Conservation (phyloP, 2,888 invertebrate species). For the Neoaliturus tenellus region DNA sequence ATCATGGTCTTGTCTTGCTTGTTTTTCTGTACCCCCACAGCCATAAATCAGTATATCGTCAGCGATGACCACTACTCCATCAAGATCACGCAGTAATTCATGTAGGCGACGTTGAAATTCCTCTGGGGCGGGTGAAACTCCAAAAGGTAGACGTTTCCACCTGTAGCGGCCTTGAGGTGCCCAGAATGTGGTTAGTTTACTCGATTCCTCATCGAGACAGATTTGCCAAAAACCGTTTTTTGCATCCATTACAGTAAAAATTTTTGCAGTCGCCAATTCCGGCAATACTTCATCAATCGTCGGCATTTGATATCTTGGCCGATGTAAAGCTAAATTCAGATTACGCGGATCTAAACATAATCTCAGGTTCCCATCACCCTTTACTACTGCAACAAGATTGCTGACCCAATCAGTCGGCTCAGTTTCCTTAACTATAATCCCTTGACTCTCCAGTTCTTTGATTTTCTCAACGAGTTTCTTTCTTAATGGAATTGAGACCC, state of each 20-base stretch:
- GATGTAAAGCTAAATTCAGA: conserved; percentile 56
- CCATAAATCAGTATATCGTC: conserved; percentile 62
- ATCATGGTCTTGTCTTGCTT: conserved; percentile 59
- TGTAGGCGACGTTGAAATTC: conserved; percentile 56
- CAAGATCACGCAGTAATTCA: conserved; percentile 53
- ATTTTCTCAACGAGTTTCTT: too few species aligned
- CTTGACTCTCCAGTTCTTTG: background rate
- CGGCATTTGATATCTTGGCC: conserved; percentile 60
- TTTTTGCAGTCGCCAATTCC: conserved; percentile 52
- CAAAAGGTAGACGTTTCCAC: conserved; percentile 62
- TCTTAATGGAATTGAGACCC: too few species aligned
- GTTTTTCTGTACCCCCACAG: conserved; percentile 56
- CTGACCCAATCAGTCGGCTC: conserved; percentile 56
- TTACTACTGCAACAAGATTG: conserved; percentile 58
- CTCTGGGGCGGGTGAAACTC: conserved; percentile 60
- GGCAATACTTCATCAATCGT: conserved; percentile 60
- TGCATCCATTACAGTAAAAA: conserved; percentile 58
- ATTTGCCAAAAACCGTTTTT: conserved; percentile 25
- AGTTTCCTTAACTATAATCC: background rate
- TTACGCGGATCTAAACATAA: conserved; percentile 60
- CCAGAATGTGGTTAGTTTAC: conserved; percentile 63
- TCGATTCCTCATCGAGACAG: conserved; percentile 61
- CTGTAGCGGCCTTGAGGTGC: conserved; percentile 64
- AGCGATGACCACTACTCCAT: conserved; percentile 36
- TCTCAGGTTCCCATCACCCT: conserved; percentile 54